A percentile compares a stretch with the other conserved stretches of the same genome.
phyloP scores from a whole-genome alignment of 2,113 vertebrate genomes.

The Sminthopsis crassicaudata region DNA sequence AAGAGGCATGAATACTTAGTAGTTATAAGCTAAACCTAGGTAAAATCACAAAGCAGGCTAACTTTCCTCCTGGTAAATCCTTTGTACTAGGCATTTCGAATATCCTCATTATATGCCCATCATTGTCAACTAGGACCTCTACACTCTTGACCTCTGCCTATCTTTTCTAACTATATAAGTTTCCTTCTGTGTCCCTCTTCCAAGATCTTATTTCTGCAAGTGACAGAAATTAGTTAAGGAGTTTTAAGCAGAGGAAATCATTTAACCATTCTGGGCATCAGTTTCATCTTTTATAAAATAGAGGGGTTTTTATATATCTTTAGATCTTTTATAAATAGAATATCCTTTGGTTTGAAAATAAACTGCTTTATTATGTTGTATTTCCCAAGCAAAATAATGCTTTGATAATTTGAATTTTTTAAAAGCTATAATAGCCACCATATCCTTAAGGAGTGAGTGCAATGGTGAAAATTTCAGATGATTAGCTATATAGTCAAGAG shows the following conservation, averaged over 20 bases:
- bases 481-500: background rate
- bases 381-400: background rate
- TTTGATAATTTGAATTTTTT: no score
- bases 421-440: background rate
- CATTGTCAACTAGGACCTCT: background rate
- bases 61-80: background rate
- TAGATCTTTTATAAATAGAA: background rate
- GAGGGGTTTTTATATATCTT: background rate
- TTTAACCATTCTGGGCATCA: background rate
- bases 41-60: background rate
- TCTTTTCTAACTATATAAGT: background rate
- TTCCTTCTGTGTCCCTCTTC: background rate
- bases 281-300: background rate
- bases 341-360: background rate
- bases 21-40: background rate
- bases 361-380: background rate
- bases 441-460: background rate
- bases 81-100: background rate
- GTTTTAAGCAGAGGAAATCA: background rate
- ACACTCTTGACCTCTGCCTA: background rate
- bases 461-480: background rate
- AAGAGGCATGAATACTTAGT: background rate
- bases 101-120: background rate
- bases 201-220: background rate
- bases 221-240: background rate